A percentile compares a stretch with the other conserved stretches of the same genome.
phyloP scores from a whole-genome alignment of 2,888 invertebrate species.

The Cremastinae sp. region DNA sequence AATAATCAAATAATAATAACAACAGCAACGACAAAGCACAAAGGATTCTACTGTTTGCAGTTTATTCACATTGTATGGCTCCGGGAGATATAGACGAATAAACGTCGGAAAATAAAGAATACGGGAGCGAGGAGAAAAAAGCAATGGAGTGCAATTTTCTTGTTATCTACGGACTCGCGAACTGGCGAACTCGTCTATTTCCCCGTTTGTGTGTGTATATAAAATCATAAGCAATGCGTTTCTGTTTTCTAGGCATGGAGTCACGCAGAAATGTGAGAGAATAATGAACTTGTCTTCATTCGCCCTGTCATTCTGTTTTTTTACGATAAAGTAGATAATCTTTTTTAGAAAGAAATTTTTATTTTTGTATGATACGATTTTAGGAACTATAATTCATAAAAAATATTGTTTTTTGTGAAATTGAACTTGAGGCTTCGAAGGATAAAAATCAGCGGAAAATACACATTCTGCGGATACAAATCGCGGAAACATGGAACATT shows the following conservation, averaged over 20 bases:
- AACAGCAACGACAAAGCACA: conserved; percentile 8
- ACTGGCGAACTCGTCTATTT: conserved; percentile 36
- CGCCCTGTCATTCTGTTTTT: no score
- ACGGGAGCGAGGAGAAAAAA: background rate
- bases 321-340: no score
- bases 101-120: conserved; percentile 9
- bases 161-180: conserved; percentile 52
- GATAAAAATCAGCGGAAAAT: background rate
- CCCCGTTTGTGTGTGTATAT: conserved; percentile 39
- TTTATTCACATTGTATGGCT: conserved; percentile 28
- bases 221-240: conserved; percentile 31
- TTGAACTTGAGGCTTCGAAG: background rate
- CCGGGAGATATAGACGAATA: conserved; percentile 26
- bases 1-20: background rate
- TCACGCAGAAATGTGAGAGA: conserved; percentile 44
- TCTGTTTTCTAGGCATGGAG: conserved; percentile 18
- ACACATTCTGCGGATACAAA: conserved; percentile 17
- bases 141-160: conserved; percentile 54
- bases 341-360: no score
- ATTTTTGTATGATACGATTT: no score
- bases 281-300: conserved; percentile 38
- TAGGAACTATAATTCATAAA: no score
- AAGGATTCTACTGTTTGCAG: conserved; percentile 29
- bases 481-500: conserved; percentile 27
- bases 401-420: background rate